Base-by-base conservation (phyloP, 2,888 invertebrate species). In the Urechis unicinctus region DNA sequence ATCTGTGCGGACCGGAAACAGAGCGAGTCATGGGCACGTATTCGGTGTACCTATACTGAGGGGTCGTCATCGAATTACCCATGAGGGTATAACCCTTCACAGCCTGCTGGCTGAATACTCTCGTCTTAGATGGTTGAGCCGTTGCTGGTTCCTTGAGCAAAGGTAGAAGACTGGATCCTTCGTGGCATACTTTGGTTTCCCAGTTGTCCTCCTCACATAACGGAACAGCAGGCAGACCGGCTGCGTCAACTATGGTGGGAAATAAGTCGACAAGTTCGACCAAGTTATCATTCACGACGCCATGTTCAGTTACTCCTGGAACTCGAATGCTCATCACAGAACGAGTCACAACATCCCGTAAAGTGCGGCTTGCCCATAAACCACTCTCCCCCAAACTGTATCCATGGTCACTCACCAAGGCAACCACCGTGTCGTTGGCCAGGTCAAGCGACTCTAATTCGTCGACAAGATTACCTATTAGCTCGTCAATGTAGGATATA, bases 121-220 rank as follows among this genome's bases (percentile, higher is more conserved):
- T 43, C 9, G 17, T 24, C 9, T 21, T 51, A 6, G n/a, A n/a
- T n/a, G n/a, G n/a, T n/a, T 45, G 13, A 17, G 13, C 22, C 22
- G 22, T 21, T 9, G 17, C 17, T 17, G 22, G 45, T n/a, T 50
- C 6, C 3, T 51, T 2, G 22, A 51, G 4, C 1, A 56, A 29
- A 1, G 3, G 25, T 5, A 42, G 28, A 28, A 56, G 52, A 30
- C 56, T 56, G 9, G 17, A 22, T 1, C 56, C 56, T 29, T 56
- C 51, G 17, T 51, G 46, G 31, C 56, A 56, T 5, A 42, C 4
- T 22, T 45, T 36, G 6, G 41, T 22, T 9, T 2, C 13, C 24
- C 22, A 36, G 5, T 51, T 52, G 24, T 52, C 29, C 6, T n/a
- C 22, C 41, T 6, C 9, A 36, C 41, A 36, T 6, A 13, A 13